Evolutionary conservation across 2,113 vertebrate genomes (phyloP), one percentile per base, ranked within the genome.

Genomic region (Psettodes erumei): DNA sequence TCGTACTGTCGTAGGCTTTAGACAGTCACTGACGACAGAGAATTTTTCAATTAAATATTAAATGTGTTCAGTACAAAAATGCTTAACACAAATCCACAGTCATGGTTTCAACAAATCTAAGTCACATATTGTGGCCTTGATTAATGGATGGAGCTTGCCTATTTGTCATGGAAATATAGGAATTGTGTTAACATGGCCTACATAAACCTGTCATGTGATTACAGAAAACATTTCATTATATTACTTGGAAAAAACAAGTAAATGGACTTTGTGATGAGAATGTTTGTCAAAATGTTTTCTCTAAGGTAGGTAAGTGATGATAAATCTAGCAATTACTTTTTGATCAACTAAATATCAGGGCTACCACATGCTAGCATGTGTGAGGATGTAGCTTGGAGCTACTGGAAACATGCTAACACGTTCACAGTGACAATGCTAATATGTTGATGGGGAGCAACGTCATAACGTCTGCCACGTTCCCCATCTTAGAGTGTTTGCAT

Each of bases 151-250:
- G 11, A 13, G 6, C 38, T 59, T 15, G 33, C 33, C 21, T 4
- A 27, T 6, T 58, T 66, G 45, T 45, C 45, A 60, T 66, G 40
- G 30, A 40, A 11, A 55, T 38, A n/a, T 21, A 27, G 42, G 27
- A 15, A 4, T 37, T 37, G 12, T 54, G 33, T 13, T n/a, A 25
- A 47, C 32, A 25, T 55, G 40, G 64, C 40, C 8, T 12, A 9
- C n/a, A 32, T 50, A 66, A 48, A 54, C 45, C 30, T 38, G 23
- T 71, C 62, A 54, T 12, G 19, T 62, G 56, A 16, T 21, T 9
- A 18, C 9, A 3, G 15, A 18, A 37, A 75, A 28, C 23, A 11
- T 18, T 32, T n/a, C n/a, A n/a, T n/a, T n/a, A n/a, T n/a, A n/a
- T n/a, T n/a, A n/a, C n/a, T n/a, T n/a, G n/a, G n/a, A n/a, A n/a